Evolutionary conservation across 2,797 vertebrate species (phyloP).

Genomic region (Muscicapa comitata): DNA sequence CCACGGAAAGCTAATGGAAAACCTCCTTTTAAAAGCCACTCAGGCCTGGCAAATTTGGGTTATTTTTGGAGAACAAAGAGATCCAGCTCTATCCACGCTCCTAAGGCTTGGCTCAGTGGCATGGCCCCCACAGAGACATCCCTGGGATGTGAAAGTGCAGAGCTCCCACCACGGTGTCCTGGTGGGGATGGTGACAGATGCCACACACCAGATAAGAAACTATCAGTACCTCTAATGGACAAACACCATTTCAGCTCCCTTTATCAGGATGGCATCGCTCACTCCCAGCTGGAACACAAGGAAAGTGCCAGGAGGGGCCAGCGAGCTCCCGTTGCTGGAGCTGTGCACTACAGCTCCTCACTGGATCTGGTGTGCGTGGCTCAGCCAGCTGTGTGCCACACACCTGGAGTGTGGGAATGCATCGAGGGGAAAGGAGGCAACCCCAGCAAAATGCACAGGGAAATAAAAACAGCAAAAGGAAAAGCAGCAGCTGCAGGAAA

Average conservation of each 20-base stretch:
- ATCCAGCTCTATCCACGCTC: background rate
- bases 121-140: background rate
- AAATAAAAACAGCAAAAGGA: background rate
- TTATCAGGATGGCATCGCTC: accelerated
- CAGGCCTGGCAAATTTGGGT: background rate
- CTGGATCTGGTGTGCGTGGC: accelerated
- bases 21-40: constrained; percentile 4
- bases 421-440: background rate
- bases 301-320: accelerated
- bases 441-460: background rate
- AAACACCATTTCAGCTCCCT: background rate
- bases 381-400: accelerated
- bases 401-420: background rate
- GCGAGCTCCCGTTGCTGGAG: accelerated
- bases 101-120: background rate
- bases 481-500: background rate
- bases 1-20: background rate
- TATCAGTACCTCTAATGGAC: accelerated
- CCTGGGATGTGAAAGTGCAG: accelerated
- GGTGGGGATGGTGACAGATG: background rate
- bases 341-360: background rate
- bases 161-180: background rate
- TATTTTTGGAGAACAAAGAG: constrained; percentile 37
- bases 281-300: accelerated
- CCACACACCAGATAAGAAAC: background rate